These are phyloP conservation scores for Stegastes partitus DNA, from an alignment of 2,113 vertebrate species.

Conservation along the genomic window DNA sequence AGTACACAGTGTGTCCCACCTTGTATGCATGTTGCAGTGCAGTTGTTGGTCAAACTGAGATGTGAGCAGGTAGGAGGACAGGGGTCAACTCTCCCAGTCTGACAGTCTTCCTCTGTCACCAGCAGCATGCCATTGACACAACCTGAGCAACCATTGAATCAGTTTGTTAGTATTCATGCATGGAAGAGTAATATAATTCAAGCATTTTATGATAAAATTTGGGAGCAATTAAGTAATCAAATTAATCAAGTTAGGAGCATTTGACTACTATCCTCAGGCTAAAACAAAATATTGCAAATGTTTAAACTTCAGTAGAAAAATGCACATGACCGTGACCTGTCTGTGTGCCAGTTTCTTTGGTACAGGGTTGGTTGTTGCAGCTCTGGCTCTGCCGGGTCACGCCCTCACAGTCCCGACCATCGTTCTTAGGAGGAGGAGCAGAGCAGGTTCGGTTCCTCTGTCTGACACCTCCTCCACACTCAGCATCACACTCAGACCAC, in stretches of 20 bases:
- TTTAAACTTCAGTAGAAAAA: no score
- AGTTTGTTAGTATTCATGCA: background rate
- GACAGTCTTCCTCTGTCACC: slow-evolving; percentile 84
- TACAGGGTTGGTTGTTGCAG: slow-evolving; percentile 88
- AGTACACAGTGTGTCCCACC: slow-evolving; percentile 75
- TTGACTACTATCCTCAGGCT: background rate
- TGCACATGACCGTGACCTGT: slow-evolving; percentile 61
- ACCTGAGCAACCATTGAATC: slow-evolving; percentile 72
- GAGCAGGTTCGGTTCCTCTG: slow-evolving; percentile 86
- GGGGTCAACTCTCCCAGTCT: slow-evolving; percentile 64
- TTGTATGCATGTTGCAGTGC: slow-evolving; percentile 81
- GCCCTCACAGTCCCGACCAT: slow-evolving; percentile 86
- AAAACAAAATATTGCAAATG: no score
- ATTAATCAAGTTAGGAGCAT: background rate
- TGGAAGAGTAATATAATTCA: background rate
- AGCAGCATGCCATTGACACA: slow-evolving; percentile 83
- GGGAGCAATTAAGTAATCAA: background rate
- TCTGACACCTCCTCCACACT: slow-evolving; percentile 87
- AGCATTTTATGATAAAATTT: background rate
- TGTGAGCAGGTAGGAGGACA: slow-evolving; percentile 88
- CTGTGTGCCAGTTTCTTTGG: slow-evolving; percentile 57
- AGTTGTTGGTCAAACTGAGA: slow-evolving; percentile 80
- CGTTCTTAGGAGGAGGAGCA: slow-evolving; percentile 90
- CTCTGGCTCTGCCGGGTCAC: slow-evolving; percentile 84
- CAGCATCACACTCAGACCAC: slow-evolving; percentile 87